These are phyloP conservation scores for Drosophila rubida DNA, from an alignment of 2,888 invertebrate species.

Conservation along the genomic window DNA sequence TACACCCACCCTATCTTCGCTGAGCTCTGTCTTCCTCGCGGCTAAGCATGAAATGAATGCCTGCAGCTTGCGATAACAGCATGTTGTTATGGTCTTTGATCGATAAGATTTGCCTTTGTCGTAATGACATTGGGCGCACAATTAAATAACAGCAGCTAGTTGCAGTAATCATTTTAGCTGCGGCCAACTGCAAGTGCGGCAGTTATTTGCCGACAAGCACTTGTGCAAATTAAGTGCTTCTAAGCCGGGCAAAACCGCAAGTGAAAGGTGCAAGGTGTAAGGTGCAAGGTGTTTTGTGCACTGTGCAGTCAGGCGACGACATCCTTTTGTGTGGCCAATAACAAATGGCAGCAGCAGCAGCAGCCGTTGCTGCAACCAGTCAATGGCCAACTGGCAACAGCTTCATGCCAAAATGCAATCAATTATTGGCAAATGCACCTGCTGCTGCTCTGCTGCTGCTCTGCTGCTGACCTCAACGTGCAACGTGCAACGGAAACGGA, in stretches of 20 bases:
- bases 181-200: constrained; percentile 12
- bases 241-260: constrained; percentile 6
- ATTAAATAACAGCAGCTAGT: constrained; percentile 25
- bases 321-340: constrained; percentile 40
- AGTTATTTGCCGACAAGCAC: constrained; percentile 19
- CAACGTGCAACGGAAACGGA: constrained; percentile 47
- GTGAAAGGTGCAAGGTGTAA: not conserved
- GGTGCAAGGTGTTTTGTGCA: not conserved
- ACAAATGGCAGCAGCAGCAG: constrained; percentile 54
- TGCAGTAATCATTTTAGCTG: constrained; percentile 24
- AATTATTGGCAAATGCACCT: constrained; percentile 72
- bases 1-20: too few species aligned
- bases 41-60: constrained; percentile 3
- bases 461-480: constrained; percentile 54
- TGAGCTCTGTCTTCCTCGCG: not conserved
- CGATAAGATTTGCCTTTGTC: constrained; percentile 12
- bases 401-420: constrained; percentile 74
- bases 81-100: constrained; percentile 7
- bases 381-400: constrained; percentile 48
- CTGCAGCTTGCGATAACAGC: constrained; percentile 2
- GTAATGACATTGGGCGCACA: constrained; percentile 15
- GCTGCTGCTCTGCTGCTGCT: constrained; percentile 42
- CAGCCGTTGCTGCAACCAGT: constrained; percentile 3
- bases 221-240: constrained; percentile 50
- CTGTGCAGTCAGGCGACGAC: constrained; percentile 6